Evolutionary conservation across 2,797 vertebrate species (phyloP), one percentile per base, ranked within the genome.

Genomic region (Lacerta bilineata): DNA sequence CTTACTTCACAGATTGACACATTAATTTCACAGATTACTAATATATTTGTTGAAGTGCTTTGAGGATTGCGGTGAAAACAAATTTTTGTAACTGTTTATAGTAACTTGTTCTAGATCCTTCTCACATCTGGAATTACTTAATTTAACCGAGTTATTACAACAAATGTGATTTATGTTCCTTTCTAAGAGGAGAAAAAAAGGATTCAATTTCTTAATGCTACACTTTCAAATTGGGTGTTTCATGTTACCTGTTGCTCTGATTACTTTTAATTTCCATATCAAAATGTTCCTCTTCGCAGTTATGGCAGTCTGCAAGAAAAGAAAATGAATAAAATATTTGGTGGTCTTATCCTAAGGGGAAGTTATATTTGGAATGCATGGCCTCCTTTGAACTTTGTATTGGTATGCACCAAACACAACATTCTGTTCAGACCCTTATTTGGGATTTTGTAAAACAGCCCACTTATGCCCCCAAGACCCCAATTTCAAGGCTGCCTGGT

Each of bases 221-320:
- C 27, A 55, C 75, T 85, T 90, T 89, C 89, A 91, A 91, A 78
- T 89, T 88, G 80, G 8, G 8, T 23, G 69, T 8, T 82, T 27
- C 33, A 46, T 88, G 61, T 92, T 97, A 97, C 97, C 97, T 97
- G 95, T 93, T 92, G 82, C 59, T 92, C 89, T 95, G 93, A 87
- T 95, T 96, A 90, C 85, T 94, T 92, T 97, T 96, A 85, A 92
- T 86, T 93, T 94, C 92, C 93, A 93, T 87, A 86, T 95, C 92
- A 84, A 96, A 95, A 91, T 82, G 83, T 92, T 91, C 94, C 89
- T 96, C 93, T 94, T 96, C 95, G 92, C 89, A 94, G 89, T 93
- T 94, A 92, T 90, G 95, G 94, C 83, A 95, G 91, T 95, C 97
- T 97, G 94, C 95, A 96, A 95, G 84, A 95, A 69, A 94, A 94